Percentiles rank a stretch among this genome's conserved stretches.
Conservation (phyloP, 1,140 invertebrate species). For the Paraescarpia echinospica region DNA sequence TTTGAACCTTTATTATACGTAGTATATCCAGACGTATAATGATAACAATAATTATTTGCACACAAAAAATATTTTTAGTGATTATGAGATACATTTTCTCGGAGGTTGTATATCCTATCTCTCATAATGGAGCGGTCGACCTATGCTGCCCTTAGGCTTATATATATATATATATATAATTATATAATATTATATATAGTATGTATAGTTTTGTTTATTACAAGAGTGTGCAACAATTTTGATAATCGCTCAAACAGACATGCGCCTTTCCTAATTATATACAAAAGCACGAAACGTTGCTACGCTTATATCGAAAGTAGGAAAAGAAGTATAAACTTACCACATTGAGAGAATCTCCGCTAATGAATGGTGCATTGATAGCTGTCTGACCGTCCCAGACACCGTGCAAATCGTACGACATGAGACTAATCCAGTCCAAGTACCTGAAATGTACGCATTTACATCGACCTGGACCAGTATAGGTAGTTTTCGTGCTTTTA, state of each 20-base stretch:
- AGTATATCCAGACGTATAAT: too few relatives aligned
- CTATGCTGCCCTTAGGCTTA: too few relatives aligned
- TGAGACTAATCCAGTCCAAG: conserved; percentile 91
- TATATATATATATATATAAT: too few relatives aligned
- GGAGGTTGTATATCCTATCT: too few relatives aligned
- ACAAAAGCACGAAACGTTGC: neutral
- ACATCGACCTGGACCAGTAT: neutral
- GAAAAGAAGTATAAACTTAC: neutral
- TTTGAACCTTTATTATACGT: too few relatives aligned
- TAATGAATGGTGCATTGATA: conserved; percentile 48
- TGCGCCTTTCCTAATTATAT: neutral
- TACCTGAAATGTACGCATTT: conserved; percentile 63
- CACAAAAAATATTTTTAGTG: too few relatives aligned
- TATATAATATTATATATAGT: neutral
- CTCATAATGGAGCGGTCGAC: too few relatives aligned
- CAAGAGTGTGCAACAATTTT: neutral
- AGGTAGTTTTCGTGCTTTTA: neutral
- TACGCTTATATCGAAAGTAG: neutral
- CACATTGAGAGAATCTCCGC: neutral
- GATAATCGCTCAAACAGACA: neutral
- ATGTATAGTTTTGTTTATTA: neutral
- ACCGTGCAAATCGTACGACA: conserved; percentile 89
- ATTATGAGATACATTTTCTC: too few relatives aligned
- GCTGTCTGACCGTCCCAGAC: conserved; percentile 91
- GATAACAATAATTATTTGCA: too few relatives aligned